Evolutionary conservation across 1,140 invertebrate species (phyloP).

Genomic region (Saccostrea echinata): DNA sequence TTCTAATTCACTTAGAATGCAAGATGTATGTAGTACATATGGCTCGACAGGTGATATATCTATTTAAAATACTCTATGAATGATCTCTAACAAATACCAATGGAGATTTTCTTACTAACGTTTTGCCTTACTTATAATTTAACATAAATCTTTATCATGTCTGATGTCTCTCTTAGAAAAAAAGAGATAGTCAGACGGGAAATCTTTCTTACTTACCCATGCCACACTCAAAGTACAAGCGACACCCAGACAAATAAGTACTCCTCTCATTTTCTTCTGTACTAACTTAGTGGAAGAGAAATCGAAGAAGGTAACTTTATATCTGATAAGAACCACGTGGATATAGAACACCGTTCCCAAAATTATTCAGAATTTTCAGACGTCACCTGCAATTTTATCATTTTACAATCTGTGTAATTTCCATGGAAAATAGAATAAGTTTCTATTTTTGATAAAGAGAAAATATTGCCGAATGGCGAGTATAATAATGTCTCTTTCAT

Average conservation of each 20-base stretch:
- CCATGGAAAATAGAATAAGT: background rate
- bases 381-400: no score
- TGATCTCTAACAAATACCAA: no score
- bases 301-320: background rate
- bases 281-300: background rate
- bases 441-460: no score
- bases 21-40: no score
- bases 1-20: no score
- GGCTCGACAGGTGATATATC: no score
- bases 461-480: no score
- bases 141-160: no score
- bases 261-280: background rate
- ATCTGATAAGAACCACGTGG: slow-evolving; percentile 27
- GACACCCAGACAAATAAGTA: background rate
- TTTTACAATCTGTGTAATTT: background rate
- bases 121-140: no score
- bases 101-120: no score
- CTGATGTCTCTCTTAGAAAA: background rate
- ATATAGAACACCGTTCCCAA: slow-evolving; percentile 7
- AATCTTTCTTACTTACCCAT: background rate
- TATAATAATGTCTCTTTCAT: no score
- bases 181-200: background rate
- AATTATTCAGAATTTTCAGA: background rate
- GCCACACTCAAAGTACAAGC: slow-evolving; percentile 1
- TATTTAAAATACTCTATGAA: no score